Percentiles rank a stretch among this genome's conserved stretches.
Evolutionary conservation across 2,888 invertebrate genomes (phyloP).

Genomic region (Antitype chi): DNA sequence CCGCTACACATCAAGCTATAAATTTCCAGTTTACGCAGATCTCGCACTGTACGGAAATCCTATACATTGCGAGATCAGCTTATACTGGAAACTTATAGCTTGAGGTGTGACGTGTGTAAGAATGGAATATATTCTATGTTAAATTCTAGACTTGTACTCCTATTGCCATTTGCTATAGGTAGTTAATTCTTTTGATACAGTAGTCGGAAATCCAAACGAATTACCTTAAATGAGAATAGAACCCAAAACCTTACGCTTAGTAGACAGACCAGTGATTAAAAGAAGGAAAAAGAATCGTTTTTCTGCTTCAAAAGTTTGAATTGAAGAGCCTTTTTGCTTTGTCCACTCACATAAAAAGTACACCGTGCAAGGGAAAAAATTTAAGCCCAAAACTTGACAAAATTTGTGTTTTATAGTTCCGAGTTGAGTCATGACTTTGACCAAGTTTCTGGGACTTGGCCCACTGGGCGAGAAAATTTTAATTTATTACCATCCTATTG

Average conservation of each 20-base stretch:
- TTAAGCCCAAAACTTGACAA: not conserved
- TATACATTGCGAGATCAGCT: no score
- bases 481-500: constrained; percentile 70
- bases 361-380: not conserved
- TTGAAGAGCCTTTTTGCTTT: not conserved
- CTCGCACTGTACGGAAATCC: no score
- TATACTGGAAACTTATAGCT: no score
- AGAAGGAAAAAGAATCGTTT: not conserved
- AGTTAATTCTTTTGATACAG: not conserved
- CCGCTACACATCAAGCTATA: no score
- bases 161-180: not conserved
- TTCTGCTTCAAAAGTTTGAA: no score
- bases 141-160: not conserved
- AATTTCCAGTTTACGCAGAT: no score
- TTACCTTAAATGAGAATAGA: not conserved
- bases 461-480: constrained; percentile 61
- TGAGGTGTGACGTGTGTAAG: no score
- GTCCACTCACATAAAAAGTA: not conserved
- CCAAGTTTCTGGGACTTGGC: constrained; percentile 43
- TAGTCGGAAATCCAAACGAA: not conserved
- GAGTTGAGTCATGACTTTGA: constrained; percentile 51
- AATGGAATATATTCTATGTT: not conserved
- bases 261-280: not conserved
- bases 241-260: not conserved
- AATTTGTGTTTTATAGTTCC: constrained; percentile 32